Base-by-base conservation (phyloP, 2,888 invertebrate genomes). In the Cremastinae sp. region DNA sequence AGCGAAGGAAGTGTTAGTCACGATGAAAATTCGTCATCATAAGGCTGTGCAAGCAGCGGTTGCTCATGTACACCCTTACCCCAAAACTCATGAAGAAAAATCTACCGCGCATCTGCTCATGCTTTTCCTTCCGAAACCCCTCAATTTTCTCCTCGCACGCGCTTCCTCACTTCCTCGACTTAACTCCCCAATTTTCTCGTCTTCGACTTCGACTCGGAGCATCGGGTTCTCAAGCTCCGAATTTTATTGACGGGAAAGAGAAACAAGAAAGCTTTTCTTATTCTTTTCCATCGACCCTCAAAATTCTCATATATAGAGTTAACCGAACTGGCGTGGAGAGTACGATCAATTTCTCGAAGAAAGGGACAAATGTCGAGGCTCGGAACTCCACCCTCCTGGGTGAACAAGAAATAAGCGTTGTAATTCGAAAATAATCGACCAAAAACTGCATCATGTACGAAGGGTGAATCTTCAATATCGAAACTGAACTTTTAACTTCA, bases 351-450 rank as follows among this genome's bases (percentile, higher is more conserved):
- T 16, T 64, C 45, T n/a, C 41, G 37, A 22, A 53, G 64, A 39
- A 47, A 10, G 43, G 39, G 39, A 39, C 35, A 51, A 14, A 55
- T 18, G 2, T 9, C 10, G 14, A 47, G 28, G 55, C 61, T 41
- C 28, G 56, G 12, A 58, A 72, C 66, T 49, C 58, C 35, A 49
- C 58, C 18, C 49, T 20, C 45, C 49, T 20, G 37, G 41, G 16
- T 35, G 64, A 35, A 49, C 14, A 37, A 43, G 35, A 62, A 47
- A 53, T 43, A 49, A 53, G 43, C 16, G 75, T 78, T 71, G 75
- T 78, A 75, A 78, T 74, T 78, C 72, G 75, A 62, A 68, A 64
- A 75, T 74, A 41, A 75, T 78, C 74, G 70, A 74, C 61, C 66
- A 37, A 12, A n/a, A n/a, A n/a, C n/a, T n/a, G n/a, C n/a, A n/a